Percentiles rank a stretch among this genome's conserved stretches.
These are phyloP conservation scores for Tinea trinotella DNA, from an alignment of 2,888 invertebrate species.

Conservation along the genomic window DNA sequence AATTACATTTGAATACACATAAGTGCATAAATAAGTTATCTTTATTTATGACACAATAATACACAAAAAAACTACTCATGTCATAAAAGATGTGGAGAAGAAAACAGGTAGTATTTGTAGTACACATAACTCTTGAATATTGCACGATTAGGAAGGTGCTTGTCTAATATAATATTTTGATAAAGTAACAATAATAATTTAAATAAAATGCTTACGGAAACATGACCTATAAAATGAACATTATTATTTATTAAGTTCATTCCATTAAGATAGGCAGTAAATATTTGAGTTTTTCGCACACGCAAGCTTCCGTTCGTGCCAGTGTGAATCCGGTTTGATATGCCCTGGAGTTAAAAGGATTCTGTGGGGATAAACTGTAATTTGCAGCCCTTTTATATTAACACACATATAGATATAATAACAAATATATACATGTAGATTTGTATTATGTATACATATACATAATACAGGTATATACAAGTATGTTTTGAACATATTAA, in stretches of 20 bases:
- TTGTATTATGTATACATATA: no score
- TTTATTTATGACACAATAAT: no score
- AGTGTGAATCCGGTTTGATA: conserved; percentile 11
- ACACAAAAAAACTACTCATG: no score
- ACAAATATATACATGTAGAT: not conserved
- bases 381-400: not conserved
- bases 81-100: no score
- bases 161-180: no score
- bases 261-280: not conserved
- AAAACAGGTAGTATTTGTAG: no score
- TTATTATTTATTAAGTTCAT: not conserved
- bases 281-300: not conserved
- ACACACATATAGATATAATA: not conserved
- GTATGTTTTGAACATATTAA: no score
- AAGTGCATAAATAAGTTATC: no score
- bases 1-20: no score
- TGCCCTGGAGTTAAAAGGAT: conserved; percentile 3
- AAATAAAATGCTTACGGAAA: not conserved
- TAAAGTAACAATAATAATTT: not conserved
- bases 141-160: no score
- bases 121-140: no score
- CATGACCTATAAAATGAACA: not conserved
- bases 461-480: no score
- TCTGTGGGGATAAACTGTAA: not conserved
- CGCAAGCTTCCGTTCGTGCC: conserved; percentile 10